Evolutionary conservation across 2,113 vertebrate species (phyloP), one percentile per base, ranked within the genome.

Genomic region (Periophthalmus modestus): DNA sequence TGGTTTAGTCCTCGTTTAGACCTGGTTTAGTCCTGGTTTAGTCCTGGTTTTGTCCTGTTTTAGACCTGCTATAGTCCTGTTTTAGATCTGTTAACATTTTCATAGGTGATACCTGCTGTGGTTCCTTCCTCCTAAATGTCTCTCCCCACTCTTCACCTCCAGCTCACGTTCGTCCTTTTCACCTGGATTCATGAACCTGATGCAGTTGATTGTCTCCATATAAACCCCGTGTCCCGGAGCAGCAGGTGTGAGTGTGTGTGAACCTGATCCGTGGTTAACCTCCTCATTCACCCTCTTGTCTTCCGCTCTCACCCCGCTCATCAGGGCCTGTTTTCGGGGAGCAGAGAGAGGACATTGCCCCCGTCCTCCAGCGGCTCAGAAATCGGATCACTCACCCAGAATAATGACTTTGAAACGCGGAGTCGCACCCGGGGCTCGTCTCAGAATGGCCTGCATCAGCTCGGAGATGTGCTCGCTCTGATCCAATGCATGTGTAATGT

Each of bases 321-420:
- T 65, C 24, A 71, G 48, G 67, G 77, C 77, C 70, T 67, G 39
- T 33, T 67, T 62, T 16, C 59, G 55, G 54, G 71, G 52, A 58
- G 33, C n/a, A 21, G 48, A 7, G 14, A 54, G 68, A 62, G 68
- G 50, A 66, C 21, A 52, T 34, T 62, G 59, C 16, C 33, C n/a
- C 24, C 57, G n/a, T 47, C 50, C 69, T 24, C 19, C 10, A 43
- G 39, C 19, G 59, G 46, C 68, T 12, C 10, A 66, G 72, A 66
- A 54, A 74, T 52, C 21, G 39, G 67, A 70, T n/a, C 78, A 66
- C 74, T 84, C 71, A 87, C 72, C 82, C 69, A 83, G 72, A 86
- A 83, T 83, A 86, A 89, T 84, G 82, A 83, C 78, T 82, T 87
- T 71, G 10, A 48, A 80, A 76, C 68, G 48, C 55, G 21, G 13